Percentiles rank a stretch among this genome's conserved stretches.
These are phyloP conservation scores for Lanius collurio DNA, from an alignment of 2,113 vertebrate species.

Conservation along the genomic window DNA sequence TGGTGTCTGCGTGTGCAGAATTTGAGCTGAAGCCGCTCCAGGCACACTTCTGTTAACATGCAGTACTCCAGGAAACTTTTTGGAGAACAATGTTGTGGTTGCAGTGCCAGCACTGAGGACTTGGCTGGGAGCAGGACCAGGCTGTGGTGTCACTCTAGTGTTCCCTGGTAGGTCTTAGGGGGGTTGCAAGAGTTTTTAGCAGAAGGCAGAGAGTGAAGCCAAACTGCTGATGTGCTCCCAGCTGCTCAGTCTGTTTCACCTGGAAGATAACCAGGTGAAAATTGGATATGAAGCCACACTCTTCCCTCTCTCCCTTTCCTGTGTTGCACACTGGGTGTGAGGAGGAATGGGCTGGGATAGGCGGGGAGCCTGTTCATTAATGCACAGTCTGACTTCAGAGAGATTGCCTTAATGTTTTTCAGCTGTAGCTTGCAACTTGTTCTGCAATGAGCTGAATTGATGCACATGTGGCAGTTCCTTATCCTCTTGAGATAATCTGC, in stretches of 20 bases:
- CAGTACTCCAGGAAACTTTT: not conserved
- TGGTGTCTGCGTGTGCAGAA: not conserved
- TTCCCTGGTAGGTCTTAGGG: rapidly evolving
- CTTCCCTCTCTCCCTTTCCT: not conserved
- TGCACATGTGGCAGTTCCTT: conserved; percentile 45
- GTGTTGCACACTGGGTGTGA: not conserved
- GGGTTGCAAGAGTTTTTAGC: not conserved
- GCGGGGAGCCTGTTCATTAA: not conserved
- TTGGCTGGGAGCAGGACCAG: not conserved
- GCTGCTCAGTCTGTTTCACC: not conserved
- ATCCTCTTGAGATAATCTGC: conserved; percentile 64
- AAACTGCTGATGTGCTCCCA: not conserved
- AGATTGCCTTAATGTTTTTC: not conserved
- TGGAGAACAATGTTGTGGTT: not conserved
- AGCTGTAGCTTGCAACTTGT: not conserved
- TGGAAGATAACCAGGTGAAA: not conserved
- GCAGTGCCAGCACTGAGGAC: not conserved
- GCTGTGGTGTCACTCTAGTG: not conserved
- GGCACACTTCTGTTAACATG: not conserved
- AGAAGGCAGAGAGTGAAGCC: not conserved
- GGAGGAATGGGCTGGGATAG: not conserved
- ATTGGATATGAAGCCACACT: not conserved
- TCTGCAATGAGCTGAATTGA: not conserved
- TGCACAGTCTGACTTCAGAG: not conserved
- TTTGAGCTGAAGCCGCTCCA: not conserved